These are phyloP conservation scores for Stichopus horrens DNA, from an alignment of 53 echinoderm and acorn worm species.

Conservation along the genomic window DNA sequence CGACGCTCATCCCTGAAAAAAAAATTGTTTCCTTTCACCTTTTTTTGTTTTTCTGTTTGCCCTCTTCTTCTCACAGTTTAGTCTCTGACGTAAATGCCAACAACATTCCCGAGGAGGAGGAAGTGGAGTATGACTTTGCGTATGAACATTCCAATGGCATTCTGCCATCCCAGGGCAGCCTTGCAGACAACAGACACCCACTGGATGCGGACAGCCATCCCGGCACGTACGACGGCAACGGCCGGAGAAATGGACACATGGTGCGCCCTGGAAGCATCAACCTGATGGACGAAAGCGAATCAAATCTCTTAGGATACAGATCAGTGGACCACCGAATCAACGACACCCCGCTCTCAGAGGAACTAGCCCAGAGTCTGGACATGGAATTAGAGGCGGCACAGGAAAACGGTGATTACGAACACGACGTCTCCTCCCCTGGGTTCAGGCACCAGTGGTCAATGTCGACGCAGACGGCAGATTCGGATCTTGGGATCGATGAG, in stretches of 20 bases:
- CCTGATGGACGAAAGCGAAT: not conserved
- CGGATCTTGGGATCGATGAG: not conserved
- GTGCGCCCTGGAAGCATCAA: not conserved
- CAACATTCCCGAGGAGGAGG: slow-evolving; percentile 18
- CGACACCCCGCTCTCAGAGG: slow-evolving; percentile 34
- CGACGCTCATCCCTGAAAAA: too few relatives aligned
- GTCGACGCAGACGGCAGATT: not conserved
- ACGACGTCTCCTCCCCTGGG: not conserved
- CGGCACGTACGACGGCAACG: not conserved
- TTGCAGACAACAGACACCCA: not conserved
- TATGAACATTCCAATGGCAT: slow-evolving; percentile 34
- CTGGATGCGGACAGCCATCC: not conserved
- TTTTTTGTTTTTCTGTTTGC: not conserved
- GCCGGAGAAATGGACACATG: slow-evolving; percentile 1
- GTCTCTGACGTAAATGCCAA: slow-evolving; percentile 28
- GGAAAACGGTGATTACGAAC: not conserved
- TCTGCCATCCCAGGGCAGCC: not conserved
- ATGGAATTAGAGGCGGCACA: slow-evolving; percentile 16
- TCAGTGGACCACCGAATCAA: not conserved
- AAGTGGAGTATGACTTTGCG: slow-evolving; percentile 36
- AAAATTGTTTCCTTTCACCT: not conserved
- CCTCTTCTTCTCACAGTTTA: not conserved
- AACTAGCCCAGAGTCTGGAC: slow-evolving; percentile 25
- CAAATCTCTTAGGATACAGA: not conserved
- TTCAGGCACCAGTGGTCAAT: slow-evolving; percentile 33